Evolutionary conservation across 1,140 invertebrate genomes (phyloP), one percentile per base, ranked within the genome.

Genomic region (Scaptomyza pallida): DNA sequence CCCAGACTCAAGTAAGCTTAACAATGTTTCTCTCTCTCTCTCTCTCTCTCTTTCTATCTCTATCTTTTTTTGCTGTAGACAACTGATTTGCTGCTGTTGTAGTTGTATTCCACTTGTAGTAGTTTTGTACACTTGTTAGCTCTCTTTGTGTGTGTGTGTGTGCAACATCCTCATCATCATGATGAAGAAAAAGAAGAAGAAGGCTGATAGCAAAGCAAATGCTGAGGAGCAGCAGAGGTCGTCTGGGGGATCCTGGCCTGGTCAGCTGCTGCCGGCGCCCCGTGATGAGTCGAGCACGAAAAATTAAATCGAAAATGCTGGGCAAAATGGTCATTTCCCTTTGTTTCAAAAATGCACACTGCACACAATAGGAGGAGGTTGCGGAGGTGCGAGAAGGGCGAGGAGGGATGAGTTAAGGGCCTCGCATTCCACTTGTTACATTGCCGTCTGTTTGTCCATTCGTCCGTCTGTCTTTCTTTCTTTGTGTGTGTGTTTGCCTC

Each of bases 1-100:
- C 95, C 50, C 94, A 95, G 81, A 95, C 95, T 77, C 95, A 96
- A 94, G 95, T 96, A 93, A 92, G 78, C 81, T 86, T 88, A 86
- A 86, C 81, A 86, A 86, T 85, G 54, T 72, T 52, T 15, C 23
- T 13, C 40, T 23, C 12, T n/a, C 21, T 9, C 26, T 16, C 8
- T 33, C 44, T 9, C 21, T 3, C 21, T 13, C n/a, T 2, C 19
- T 1, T 23, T 19, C 15, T 33, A 0, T 33, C 8, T 35, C 3
- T 35, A 17, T 51, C 40, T n/a, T 13, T 3, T 10, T 10, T 41
- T 17, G 30, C 33, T 23, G 9, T 41, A 40, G 55, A 15, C 54
- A 43, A 56, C 37, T 52, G 60, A 19, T 48, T 62, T 62, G 23
- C 33, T 52, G 37, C 33, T 37, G 33, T 5, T 37, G 5, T 37